Conservation (phyloP, 2,113 vertebrate genomes). For the Hippolais icterina region DNA sequence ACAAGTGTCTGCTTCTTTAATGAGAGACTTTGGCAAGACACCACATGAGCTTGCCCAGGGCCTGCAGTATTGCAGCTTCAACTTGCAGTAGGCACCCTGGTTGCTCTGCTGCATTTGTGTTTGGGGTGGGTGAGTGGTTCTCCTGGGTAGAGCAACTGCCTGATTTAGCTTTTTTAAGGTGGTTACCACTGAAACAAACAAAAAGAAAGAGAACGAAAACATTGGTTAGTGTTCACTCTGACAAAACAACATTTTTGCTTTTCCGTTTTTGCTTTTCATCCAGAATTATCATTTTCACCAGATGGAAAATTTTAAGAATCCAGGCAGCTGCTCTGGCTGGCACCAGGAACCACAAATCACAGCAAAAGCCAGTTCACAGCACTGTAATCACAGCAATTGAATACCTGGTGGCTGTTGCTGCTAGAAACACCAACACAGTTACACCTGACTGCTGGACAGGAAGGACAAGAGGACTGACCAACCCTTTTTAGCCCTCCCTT, state of each 20-base stretch:
- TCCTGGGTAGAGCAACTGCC: background rate
- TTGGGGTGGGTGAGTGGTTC: background rate
- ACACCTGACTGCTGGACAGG: background rate
- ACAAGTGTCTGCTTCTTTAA: background rate
- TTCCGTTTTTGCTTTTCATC: background rate
- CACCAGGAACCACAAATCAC: background rate
- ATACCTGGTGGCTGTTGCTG: background rate
- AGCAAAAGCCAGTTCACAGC: background rate
- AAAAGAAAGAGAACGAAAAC: background rate
- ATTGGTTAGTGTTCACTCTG: background rate
- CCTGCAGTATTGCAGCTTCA: background rate
- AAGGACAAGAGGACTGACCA: background rate
- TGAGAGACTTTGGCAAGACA: background rate
- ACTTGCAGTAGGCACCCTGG: background rate
- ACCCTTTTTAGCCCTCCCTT: background rate
- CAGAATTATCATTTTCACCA: background rate
- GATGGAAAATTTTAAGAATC: background rate
- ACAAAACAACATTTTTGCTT: background rate
- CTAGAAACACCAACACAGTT: background rate
- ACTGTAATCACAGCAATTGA: background rate
- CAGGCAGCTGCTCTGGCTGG: background rate
- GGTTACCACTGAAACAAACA: background rate
- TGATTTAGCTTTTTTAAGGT: background rate
- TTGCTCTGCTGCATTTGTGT: accelerated
- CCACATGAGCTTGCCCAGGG: accelerated